These are phyloP conservation scores for Montipora capricornis DNA, from an alignment of 64 coral and sea anemone genomes.

Conservation along the genomic window DNA sequence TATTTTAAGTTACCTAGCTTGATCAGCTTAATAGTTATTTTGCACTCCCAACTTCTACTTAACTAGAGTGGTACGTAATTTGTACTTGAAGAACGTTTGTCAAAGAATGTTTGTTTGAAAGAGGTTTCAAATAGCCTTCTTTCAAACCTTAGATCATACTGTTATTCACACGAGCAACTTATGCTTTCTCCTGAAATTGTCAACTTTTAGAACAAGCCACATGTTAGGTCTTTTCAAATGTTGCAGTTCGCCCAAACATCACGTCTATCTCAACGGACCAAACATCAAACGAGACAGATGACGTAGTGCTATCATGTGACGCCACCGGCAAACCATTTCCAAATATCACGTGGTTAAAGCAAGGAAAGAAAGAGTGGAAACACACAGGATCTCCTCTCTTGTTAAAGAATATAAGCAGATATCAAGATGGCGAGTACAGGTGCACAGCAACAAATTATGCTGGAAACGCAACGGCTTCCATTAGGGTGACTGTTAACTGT, in stretches of 20 bases:
- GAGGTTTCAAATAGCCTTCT: too few species aligned
- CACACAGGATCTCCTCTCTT: background rate
- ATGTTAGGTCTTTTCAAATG: background rate
- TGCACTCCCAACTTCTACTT: too few species aligned
- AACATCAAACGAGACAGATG: background rate
- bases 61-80: too few species aligned
- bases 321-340: slow-evolving; percentile 16
- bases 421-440: background rate
- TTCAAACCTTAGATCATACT: too few species aligned
- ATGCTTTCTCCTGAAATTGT: too few species aligned
- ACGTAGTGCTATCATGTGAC: background rate
- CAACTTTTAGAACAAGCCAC: background rate
- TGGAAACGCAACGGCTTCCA: background rate
- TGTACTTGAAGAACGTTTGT: too few species aligned
- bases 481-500: slow-evolving; percentile 25
- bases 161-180: too few species aligned
- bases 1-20: too few species aligned
- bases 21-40: too few species aligned
- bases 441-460: slow-evolving; percentile 3
- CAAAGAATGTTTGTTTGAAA: too few species aligned
- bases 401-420: slow-evolving; percentile 16
- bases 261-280: background rate
- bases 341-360: background rate
- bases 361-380: background rate
- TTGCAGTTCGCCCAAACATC: slow-evolving; percentile 3